Conservation (phyloP, 2,888 invertebrate genomes). For the Tipula helvola region DNA sequence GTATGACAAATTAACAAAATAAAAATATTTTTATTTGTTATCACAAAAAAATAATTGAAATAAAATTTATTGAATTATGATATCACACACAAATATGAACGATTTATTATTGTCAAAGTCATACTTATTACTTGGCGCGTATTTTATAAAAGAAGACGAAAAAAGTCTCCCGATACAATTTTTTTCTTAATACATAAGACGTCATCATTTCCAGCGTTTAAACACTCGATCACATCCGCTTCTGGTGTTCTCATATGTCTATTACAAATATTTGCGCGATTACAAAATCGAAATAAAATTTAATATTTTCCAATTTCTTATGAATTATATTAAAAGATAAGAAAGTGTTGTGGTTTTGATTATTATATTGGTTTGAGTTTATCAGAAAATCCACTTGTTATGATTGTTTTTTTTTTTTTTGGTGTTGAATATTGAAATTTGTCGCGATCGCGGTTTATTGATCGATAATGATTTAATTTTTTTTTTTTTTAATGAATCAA, state of each 20-base stretch:
- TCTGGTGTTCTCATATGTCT: background rate
- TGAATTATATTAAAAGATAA: background rate
- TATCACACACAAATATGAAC: background rate
- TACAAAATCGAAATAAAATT: background rate
- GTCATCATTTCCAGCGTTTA: background rate
- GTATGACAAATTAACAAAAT: background rate
- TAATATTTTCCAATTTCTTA: background rate
- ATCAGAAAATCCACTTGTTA: slow-evolving; percentile 4
- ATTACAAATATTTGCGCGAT: background rate
- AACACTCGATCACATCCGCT: background rate
- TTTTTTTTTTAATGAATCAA: background rate
- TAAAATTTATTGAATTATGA: background rate
- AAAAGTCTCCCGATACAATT: no score
- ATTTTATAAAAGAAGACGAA: no score
- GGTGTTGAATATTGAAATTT: background rate
- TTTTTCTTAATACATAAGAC: background rate
- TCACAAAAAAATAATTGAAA: background rate
- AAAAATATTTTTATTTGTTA: background rate
- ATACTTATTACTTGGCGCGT: background rate
- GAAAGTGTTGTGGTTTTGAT: background rate
- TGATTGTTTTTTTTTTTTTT: background rate
- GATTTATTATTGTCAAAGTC: background rate
- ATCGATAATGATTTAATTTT: background rate
- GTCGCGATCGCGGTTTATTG: background rate
- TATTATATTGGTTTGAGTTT: background rate